Evolutionary conservation across 2,888 invertebrate genomes (phyloP).

Genomic region (Pachymerium ferrugineum): DNA sequence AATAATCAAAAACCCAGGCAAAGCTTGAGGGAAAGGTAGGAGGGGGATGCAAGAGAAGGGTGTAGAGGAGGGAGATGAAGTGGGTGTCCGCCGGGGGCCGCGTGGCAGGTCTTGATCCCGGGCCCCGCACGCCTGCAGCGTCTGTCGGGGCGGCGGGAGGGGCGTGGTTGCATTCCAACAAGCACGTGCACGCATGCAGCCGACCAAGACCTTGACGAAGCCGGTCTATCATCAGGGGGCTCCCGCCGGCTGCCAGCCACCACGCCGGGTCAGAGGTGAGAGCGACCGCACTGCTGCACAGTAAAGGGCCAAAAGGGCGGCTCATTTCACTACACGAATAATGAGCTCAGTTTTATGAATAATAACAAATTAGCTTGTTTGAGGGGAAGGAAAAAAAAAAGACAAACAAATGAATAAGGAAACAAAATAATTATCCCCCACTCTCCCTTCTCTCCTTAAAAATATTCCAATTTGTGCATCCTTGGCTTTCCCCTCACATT

Average conservation of each 20-base stretch:
- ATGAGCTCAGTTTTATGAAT: neutral
- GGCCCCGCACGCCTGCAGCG: neutral
- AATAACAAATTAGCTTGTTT: too few relatives aligned
- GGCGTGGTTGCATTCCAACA: neutral
- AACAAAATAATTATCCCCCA: too few relatives aligned
- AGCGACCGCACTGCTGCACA: neutral
- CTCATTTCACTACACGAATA: neutral
- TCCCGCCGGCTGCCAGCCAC: neutral
- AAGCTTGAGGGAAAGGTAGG: neutral
- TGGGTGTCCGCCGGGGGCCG: neutral
- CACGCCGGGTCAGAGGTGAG: neutral
- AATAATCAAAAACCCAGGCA: neutral
- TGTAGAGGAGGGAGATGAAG: neutral
- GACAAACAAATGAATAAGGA: too few relatives aligned
- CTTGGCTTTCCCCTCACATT: too few relatives aligned
- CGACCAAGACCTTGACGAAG: constrained; percentile 2
- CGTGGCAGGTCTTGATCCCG: constrained; percentile 2
- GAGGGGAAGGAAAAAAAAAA: too few relatives aligned
- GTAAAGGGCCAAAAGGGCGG: constrained; percentile 2
- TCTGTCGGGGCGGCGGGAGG: neutral
- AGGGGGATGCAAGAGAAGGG: neutral
- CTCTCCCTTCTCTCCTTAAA: neutral
- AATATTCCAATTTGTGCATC: too few relatives aligned
- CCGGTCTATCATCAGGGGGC: constrained; percentile 2
- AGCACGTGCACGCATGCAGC: constrained; percentile 2